These are phyloP conservation scores for Seira musarum DNA, from an alignment of 2,888 invertebrate species.

Conservation along the genomic window DNA sequence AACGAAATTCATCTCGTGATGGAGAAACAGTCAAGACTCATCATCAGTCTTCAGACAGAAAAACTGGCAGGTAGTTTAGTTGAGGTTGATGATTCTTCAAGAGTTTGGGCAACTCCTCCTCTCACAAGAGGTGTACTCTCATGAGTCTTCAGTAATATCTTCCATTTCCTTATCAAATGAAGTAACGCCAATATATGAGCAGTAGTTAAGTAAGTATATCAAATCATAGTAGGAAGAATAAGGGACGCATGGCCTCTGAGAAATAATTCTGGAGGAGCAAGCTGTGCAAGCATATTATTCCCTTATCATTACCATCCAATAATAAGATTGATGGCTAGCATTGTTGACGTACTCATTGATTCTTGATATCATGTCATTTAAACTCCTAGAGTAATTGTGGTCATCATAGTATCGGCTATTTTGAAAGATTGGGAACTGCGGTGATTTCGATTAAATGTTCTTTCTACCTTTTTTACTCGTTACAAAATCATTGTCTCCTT, in stretches of 20 bases:
- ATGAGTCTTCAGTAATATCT: too few species aligned
- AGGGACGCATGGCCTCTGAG: background rate
- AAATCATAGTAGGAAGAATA: conserved; percentile 7
- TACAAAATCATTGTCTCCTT: too few species aligned
- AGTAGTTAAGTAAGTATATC: background rate
- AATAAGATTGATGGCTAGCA: conserved; percentile 2
- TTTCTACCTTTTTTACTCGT: too few species aligned
- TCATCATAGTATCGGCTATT: too few species aligned
- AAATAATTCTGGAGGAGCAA: conserved; percentile 18
- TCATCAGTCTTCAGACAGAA: conserved; percentile 48
- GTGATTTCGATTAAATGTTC: too few species aligned
- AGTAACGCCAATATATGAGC: too few species aligned
- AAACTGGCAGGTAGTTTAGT: conserved; percentile 57
- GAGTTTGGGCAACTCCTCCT: conserved; percentile 45
- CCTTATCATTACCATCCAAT: conserved; percentile 39
- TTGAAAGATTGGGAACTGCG: too few species aligned
- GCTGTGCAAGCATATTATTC: conserved; percentile 42
- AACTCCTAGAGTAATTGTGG: too few species aligned
- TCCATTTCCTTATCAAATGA: too few species aligned
- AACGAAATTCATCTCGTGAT: conserved; percentile 20
- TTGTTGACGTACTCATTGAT: too few species aligned
- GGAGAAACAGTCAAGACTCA: conserved; percentile 46
- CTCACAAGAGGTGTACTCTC: conserved; percentile 4
- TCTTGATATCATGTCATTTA: too few species aligned
- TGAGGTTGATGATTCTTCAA: conserved; percentile 47